These are phyloP conservation scores for Xanthorhoe spadicearia DNA, from an alignment of 2,888 invertebrate genomes.

Conservation along the genomic window DNA sequence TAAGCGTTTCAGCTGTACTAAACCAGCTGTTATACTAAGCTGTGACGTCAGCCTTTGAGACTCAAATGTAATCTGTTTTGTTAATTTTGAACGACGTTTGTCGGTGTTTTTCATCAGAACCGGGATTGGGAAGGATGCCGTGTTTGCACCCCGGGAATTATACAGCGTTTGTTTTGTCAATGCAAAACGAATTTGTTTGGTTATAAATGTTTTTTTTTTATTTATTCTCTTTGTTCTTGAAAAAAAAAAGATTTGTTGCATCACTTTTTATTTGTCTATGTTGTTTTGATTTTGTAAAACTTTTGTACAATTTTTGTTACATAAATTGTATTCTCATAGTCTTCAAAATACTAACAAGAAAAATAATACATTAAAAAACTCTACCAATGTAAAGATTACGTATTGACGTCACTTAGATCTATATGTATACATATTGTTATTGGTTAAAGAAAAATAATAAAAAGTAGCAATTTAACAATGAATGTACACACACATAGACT, in stretches of 20 bases:
- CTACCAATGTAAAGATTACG: too few species aligned
- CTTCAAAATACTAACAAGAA: too few species aligned
- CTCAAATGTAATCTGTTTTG: slow-evolving; percentile 81
- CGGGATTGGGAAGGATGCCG: slow-evolving; percentile 59
- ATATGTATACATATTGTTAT: too few species aligned
- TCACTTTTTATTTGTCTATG: not conserved
- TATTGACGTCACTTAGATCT: too few species aligned
- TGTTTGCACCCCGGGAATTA: slow-evolving; percentile 54
- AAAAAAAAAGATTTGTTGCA: not conserved
- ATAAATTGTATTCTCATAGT: too few species aligned
- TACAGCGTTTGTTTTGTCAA: slow-evolving; percentile 54
- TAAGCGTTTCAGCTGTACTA: not conserved
- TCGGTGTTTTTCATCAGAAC: slow-evolving; percentile 63
- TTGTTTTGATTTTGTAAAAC: not conserved
- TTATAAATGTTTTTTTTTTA: slow-evolving; percentile 29
- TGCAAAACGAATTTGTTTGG: slow-evolving; percentile 25
- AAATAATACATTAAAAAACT: too few species aligned
- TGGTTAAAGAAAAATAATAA: too few species aligned
- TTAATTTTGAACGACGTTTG: slow-evolving; percentile 76
- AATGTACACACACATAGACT: too few species aligned
- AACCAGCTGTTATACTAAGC: slow-evolving; percentile 16
- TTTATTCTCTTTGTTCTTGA: not conserved
- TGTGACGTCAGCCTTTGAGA: slow-evolving; percentile 57
- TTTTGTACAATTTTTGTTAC: too few species aligned
- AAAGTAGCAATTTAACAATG: too few species aligned